phyloP scores from a whole-genome alignment of 1,140 invertebrate species.

The Cydia pomonella region DNA sequence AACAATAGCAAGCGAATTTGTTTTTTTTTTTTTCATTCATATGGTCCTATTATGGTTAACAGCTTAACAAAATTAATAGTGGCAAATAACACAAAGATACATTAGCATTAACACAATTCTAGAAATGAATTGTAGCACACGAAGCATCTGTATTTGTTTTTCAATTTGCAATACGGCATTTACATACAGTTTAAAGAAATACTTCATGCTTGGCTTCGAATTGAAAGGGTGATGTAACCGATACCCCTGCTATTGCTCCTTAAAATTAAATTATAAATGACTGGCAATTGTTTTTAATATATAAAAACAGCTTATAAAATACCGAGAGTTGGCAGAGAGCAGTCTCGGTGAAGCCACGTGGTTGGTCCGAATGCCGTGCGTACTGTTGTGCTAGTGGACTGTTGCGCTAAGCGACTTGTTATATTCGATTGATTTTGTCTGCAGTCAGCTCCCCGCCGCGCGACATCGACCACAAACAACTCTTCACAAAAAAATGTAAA shows the following conservation, averaged over 20 bases:
- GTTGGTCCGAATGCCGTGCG: conserved; percentile 5
- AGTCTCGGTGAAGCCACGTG: conserved; percentile 16
- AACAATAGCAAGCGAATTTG: conserved; percentile 27
- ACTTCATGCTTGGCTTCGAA: conserved; percentile 13
- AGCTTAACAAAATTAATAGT: conserved; percentile 27
- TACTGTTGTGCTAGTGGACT: conserved; percentile 1
- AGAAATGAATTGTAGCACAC: background rate
- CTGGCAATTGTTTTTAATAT: background rate
- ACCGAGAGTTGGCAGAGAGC: background rate
- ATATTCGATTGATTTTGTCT: conserved; percentile 37
- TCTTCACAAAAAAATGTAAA: conserved; percentile 46
- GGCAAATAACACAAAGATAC: conserved; percentile 8
- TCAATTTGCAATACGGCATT: background rate
- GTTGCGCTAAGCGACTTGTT: conserved; percentile 16
- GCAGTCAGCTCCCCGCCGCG: conserved; percentile 36
- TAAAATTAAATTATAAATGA: background rate
- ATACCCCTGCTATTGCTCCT: conserved; percentile 13
- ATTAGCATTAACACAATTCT: conserved; percentile 1
- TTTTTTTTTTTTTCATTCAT: conserved; percentile 1
- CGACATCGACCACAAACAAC: conserved; percentile 38
- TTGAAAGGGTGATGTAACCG: background rate
- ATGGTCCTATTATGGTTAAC: background rate
- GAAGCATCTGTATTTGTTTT: background rate
- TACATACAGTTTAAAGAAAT: background rate
- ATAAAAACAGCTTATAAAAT: background rate